phyloP scores from a whole-genome alignment of 2,113 vertebrate genomes.

The Colossoma macropomum region DNA sequence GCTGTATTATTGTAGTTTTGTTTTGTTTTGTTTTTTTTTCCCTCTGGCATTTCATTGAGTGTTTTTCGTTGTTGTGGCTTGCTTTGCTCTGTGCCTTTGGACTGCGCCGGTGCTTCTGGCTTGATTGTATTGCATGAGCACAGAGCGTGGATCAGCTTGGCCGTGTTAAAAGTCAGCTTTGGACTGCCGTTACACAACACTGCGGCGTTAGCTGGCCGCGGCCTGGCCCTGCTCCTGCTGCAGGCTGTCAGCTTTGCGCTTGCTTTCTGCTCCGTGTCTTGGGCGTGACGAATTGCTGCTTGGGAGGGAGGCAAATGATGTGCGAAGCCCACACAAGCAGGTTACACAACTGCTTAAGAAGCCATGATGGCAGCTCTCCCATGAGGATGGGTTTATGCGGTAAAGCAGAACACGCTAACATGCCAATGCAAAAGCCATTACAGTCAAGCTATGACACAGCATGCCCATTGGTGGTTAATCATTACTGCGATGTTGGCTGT shows the following conservation, averaged over 20 bases:
- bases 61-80: not conserved
- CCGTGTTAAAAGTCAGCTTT: constrained; percentile 13
- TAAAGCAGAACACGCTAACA: not conserved
- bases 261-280: constrained; percentile 20
- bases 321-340: constrained; percentile 35
- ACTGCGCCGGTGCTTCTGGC: not conserved
- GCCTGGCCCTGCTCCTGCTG: constrained; percentile 22
- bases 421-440: not conserved
- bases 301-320: constrained; percentile 24
- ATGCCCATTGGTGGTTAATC: not conserved
- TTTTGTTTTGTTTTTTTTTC: not conserved
- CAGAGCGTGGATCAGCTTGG: not conserved
- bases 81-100: not conserved
- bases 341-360: constrained; percentile 50
- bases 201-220: constrained; percentile 2
- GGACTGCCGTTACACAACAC: constrained; percentile 29
- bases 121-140: not conserved
- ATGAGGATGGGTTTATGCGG: not conserved
- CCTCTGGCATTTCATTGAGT: not conserved
- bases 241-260: constrained; percentile 36
- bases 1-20: not conserved
- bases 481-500: no score
- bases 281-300: constrained; percentile 48
- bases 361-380: constrained; percentile 31
- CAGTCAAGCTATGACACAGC: constrained; percentile 24